These are phyloP conservation scores for Limnephilus marmoratus DNA, from an alignment of 2,888 invertebrate genomes.

Conservation along the genomic window DNA sequence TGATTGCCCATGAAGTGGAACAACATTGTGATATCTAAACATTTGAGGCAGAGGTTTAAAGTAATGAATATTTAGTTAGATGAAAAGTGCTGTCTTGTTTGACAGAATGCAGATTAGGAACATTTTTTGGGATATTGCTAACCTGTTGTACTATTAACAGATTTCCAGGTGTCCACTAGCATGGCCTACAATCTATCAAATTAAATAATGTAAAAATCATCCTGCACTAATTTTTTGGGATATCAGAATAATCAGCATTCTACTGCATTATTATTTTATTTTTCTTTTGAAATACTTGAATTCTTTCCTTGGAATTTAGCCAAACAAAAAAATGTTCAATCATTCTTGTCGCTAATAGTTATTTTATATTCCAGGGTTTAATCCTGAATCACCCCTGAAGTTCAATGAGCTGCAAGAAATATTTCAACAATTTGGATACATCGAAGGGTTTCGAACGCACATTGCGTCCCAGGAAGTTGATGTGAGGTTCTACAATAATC, in stretches of 20 bases:
- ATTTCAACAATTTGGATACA: background rate
- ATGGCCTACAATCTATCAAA: background rate
- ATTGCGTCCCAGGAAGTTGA: background rate
- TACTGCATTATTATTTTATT: background rate
- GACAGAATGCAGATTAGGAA: background rate
- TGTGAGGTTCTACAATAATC: slow-evolving; percentile 2
- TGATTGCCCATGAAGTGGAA: too few species aligned
- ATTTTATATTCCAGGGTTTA: background rate
- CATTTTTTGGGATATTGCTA: background rate
- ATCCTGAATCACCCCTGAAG: background rate
- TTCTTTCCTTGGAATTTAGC: background rate
- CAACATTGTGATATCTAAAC: too few species aligned
- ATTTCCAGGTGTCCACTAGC: background rate
- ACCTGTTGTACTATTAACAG: too few species aligned
- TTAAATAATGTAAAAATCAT: background rate
- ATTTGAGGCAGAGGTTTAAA: too few species aligned
- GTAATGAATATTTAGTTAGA: too few species aligned
- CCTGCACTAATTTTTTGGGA: background rate
- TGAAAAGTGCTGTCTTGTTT: background rate
- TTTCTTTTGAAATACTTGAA: background rate
- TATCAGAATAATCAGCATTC: background rate
- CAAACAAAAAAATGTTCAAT: background rate
- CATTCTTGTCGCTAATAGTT: background rate
- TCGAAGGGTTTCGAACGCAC: background rate
- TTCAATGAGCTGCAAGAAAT: background rate